A percentile compares a stretch with the other conserved stretches of the same genome.
Conservation (phyloP, 2,113 vertebrate genomes). For the Noturus placidus region DNA sequence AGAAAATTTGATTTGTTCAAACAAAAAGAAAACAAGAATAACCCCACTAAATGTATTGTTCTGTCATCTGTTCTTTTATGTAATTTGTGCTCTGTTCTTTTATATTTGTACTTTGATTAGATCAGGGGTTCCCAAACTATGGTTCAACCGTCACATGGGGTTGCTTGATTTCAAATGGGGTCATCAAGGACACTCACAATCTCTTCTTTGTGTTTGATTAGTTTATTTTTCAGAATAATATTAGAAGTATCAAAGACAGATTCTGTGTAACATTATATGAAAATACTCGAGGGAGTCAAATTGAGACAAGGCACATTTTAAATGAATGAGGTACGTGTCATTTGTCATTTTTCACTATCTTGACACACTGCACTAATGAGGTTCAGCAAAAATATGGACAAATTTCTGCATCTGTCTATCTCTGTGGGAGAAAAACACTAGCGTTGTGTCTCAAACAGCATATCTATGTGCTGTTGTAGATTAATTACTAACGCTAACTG, state of each 20-base stretch:
- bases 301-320: neutral
- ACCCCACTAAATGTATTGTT: neutral
- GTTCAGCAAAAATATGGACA: neutral
- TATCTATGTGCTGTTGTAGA: neutral
- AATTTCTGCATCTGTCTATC: neutral
- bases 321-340: neutral
- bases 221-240: neutral
- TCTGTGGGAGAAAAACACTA: neutral
- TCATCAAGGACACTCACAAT: neutral
- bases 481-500: neutral
- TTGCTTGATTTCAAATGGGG: no score
- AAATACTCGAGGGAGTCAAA: neutral
- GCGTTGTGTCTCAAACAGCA: neutral
- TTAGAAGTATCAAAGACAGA: neutral
- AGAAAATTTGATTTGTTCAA: neutral
- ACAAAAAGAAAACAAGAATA: neutral
- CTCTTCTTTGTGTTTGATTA: neutral
- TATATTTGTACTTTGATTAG: neutral
- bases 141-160: neutral
- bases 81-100: no score
- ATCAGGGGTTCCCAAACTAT: neutral
- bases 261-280: neutral
- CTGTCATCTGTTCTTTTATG: neutral
- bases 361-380: neutral
- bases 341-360: neutral